Conservation (phyloP, 2,113 vertebrate genomes). For the Semnornis frantzii region DNA sequence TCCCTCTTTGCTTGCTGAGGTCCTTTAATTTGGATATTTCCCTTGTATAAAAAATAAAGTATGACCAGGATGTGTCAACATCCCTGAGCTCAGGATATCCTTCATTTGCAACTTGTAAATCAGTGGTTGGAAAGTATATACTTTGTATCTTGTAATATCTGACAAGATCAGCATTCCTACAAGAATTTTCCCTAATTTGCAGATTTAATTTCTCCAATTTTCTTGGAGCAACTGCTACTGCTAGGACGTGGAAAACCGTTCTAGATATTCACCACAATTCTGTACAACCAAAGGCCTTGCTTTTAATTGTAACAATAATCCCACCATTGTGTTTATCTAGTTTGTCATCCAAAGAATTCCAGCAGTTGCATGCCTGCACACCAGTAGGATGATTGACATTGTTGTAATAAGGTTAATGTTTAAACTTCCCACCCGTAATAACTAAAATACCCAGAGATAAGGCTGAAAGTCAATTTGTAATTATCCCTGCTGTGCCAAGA, state of each 20-base stretch:
- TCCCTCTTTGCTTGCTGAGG: background rate
- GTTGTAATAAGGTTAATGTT: constrained; percentile 68
- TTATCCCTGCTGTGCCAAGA: constrained; percentile 48
- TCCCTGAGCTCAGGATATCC: background rate
- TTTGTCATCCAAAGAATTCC: constrained; percentile 44
- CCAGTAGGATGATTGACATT: constrained; percentile 50
- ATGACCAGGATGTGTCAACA: background rate
- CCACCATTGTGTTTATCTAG: constrained; percentile 36
- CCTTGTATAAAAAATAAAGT: background rate
- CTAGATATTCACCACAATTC: background rate
- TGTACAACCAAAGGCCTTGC: background rate
- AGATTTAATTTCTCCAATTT: background rate
- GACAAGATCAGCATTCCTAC: background rate
- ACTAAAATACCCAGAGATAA: constrained; percentile 66
- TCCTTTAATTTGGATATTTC: background rate
- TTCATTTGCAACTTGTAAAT: background rate
- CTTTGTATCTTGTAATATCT: background rate
- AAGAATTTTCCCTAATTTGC: background rate
- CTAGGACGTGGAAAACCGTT: background rate
- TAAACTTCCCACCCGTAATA: constrained; percentile 60
- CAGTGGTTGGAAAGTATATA: background rate
- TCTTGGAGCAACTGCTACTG: background rate
- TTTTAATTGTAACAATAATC: constrained; percentile 9
- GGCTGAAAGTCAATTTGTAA: constrained; percentile 61
- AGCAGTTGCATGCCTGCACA: constrained; percentile 40